Percentiles rank a stretch among this genome's conserved stretches.
Conservation (phyloP, 2,888 invertebrate species). For the Empis livida region DNA sequence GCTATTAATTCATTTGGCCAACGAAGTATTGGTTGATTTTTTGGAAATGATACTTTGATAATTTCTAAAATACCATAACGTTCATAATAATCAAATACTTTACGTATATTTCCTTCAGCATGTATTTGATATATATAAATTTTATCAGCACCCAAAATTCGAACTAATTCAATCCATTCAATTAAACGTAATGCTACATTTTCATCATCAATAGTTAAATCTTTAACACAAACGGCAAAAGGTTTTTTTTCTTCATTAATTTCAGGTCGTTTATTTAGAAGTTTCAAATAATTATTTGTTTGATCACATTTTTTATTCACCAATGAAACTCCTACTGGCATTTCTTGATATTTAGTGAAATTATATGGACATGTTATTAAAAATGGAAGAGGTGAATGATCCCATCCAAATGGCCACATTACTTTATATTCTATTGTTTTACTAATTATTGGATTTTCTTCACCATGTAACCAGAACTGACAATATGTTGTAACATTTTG, state of each 20-base stretch:
- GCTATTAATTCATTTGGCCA: constrained; percentile 90
- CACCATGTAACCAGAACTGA: too few relatives aligned
- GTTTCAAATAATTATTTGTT: constrained; percentile 25
- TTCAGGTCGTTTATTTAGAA: background rate
- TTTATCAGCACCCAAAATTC: too few relatives aligned
- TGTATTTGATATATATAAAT: constrained; percentile 42
- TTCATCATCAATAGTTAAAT: constrained; percentile 82
- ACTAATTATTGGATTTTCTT: too few relatives aligned
- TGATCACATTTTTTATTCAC: constrained; percentile 12
- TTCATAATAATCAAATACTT: constrained; percentile 53
- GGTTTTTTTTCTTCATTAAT: constrained; percentile 47
- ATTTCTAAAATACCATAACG: constrained; percentile 55
- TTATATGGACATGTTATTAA: too few relatives aligned
- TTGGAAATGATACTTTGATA: constrained; percentile 71
- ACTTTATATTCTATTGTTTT: too few relatives aligned
- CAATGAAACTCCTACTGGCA: constrained; percentile 15
- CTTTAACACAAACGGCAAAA: constrained; percentile 89
- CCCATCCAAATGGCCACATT: too few relatives aligned
- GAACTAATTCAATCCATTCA: constrained; percentile 87
- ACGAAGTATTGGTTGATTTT: constrained; percentile 86
- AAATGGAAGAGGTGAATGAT: too few relatives aligned
- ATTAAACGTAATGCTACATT: constrained; percentile 79
- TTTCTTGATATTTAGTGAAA: too few relatives aligned
- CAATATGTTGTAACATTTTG: constrained; percentile 58
- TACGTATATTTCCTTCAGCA: constrained; percentile 75